Percentiles rank a stretch among this genome's conserved stretches.
These are phyloP conservation scores for Mobula birostris DNA, from an alignment of 2,113 vertebrate species.

Conservation along the genomic window DNA sequence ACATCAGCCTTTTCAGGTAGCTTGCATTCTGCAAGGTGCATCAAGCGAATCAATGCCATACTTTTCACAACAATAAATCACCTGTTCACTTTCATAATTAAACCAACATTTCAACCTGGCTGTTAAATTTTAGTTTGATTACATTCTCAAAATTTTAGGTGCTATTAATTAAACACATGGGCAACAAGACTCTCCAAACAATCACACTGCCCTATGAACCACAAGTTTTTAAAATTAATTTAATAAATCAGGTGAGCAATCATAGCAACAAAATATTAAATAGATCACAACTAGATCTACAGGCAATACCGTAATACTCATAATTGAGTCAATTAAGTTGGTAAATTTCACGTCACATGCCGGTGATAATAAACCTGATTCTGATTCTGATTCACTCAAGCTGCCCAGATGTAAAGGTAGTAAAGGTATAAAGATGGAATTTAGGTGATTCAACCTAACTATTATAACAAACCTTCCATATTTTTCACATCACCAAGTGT, in stretches of 20 bases:
- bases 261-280: not conserved
- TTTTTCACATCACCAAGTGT: not conserved
- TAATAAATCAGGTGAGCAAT: not conserved
- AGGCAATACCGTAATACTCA: not conserved
- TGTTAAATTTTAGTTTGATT: not conserved
- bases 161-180: not conserved
- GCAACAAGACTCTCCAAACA: not conserved
- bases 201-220: not conserved
- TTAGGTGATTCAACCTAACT: not conserved
- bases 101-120: not conserved
- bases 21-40: not conserved
- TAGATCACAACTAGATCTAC: not conserved
- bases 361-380: no score
- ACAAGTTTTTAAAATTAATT: not conserved
- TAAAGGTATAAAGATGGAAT: not conserved
- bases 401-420: not conserved
- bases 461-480: not conserved
- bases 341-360: no score
- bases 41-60: not conserved
- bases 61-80: not conserved
- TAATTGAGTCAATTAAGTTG: not conserved
- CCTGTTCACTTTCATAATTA: no score
- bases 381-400: not conserved
- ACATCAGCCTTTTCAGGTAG: not conserved
- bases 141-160: not conserved